Percentiles rank a stretch among this genome's conserved stretches.
phyloP scores from a whole-genome alignment of 2,888 invertebrate species.

The Campopleginae sp. region DNA sequence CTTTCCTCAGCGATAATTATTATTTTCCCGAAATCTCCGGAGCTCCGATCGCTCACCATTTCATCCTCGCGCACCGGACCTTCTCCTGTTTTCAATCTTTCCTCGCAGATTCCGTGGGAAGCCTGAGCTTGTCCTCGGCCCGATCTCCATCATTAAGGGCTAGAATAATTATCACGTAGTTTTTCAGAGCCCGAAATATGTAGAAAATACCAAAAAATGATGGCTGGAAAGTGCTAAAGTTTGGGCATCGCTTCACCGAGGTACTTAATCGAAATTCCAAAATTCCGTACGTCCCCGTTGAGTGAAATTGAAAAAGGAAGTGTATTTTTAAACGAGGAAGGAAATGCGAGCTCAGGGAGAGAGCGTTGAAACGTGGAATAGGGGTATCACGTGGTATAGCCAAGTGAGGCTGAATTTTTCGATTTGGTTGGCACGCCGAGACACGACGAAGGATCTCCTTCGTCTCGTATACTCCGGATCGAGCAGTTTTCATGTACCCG shows the following conservation, averaged over 20 bases:
- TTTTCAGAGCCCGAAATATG: background rate
- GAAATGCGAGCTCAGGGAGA: constrained; percentile 54
- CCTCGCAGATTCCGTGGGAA: too few relatives aligned
- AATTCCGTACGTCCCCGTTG: constrained; percentile 16
- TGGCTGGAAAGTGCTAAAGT: background rate
- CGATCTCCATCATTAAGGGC: too few relatives aligned
- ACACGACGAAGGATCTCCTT: constrained; percentile 56
- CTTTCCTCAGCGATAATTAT: constrained; percentile 69
- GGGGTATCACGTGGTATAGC: constrained; percentile 15
- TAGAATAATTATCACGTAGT: background rate
- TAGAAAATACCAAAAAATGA: background rate
- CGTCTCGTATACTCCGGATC: constrained; percentile 46
- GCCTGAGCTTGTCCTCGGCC: too few relatives aligned
- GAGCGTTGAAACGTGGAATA: constrained; percentile 47
- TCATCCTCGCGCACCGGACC: constrained; percentile 25
- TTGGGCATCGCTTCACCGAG: background rate
- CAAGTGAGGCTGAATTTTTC: constrained; percentile 64
- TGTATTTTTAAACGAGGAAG: constrained; percentile 38
- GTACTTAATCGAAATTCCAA: background rate
- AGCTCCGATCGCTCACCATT: constrained; percentile 10
- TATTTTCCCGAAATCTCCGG: constrained; percentile 62
- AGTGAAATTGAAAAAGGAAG: constrained; percentile 15
- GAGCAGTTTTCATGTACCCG: background rate
- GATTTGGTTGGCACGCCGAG: constrained; percentile 57
- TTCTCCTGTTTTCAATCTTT: background rate